Percentiles rank a stretch among this genome's conserved stretches.
Evolutionary conservation across 2,797 vertebrate species (phyloP).

Genomic region (Chelon labrosus): DNA sequence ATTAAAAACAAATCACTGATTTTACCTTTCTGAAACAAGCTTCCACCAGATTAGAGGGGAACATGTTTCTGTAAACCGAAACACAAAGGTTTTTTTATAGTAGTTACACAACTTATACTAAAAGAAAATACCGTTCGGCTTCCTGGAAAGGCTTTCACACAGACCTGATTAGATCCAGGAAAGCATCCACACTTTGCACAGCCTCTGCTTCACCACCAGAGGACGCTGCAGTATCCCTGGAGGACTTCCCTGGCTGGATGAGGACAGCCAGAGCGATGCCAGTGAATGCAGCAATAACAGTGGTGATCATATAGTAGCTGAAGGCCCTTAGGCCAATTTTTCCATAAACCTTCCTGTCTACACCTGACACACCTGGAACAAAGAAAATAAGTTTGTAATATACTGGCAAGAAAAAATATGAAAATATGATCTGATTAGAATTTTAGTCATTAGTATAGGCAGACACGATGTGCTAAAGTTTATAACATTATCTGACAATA

Average conservation of each 20-base stretch:
- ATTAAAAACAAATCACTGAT: neutral
- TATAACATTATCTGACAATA: no score
- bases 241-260: constrained; percentile 76
- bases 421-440: no score
- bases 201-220: constrained; percentile 79
- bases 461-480: neutral
- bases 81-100: neutral
- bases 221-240: constrained; percentile 44
- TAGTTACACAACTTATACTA: neutral
- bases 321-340: constrained; percentile 86
- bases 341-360: constrained; percentile 87
- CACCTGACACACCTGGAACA: constrained; percentile 85
- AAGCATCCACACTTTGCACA: constrained; percentile 85
- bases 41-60: constrained; percentile 90
- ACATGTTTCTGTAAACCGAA: constrained; percentile 85
- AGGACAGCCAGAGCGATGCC: constrained; percentile 74
- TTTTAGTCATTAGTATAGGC: neutral
- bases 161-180: constrained; percentile 90
- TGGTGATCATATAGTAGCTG: constrained; percentile 88
- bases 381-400: neutral
- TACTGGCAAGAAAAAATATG: neutral
- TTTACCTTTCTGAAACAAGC: constrained; percentile 92
- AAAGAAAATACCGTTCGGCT: no score
- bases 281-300: constrained; percentile 72
- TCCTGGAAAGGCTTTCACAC: neutral